Evolutionary conservation across 2,797 vertebrate genomes (phyloP), one percentile per base, ranked within the genome.

Genomic region (Melanogrammus aeglefinus): DNA sequence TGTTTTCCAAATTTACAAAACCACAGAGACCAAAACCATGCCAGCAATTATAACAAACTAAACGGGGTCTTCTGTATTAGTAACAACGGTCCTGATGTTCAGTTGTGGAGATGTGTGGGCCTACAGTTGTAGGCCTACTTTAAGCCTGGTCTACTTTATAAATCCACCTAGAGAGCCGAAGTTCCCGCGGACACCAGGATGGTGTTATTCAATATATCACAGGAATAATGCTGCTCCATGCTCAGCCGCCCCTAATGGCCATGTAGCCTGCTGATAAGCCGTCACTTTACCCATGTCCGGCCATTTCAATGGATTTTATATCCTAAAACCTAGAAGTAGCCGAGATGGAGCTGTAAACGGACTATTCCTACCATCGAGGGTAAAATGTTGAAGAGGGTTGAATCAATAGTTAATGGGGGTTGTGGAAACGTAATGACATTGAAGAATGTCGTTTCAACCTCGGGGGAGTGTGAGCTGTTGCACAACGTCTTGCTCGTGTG

Each of bases 401-500:
- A 88, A 94, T 94, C 91, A 93, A 94, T 94, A 93, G 87, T 91
- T 93, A 93, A 93, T 94, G 91, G 90, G 82, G 77, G 79, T 84
- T 83, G 84, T 84, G 84, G 84, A 84, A 87, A 87, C 86, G 87
- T 86, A 89, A 88, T 92, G 90, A 90, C 89, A 91, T 86, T 89
- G 87, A 88, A 86, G 81, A 83, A 87, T 87, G 88, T 83, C 89
- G 91, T 87, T 90, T 88, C 77, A 89, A 89, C 91, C 87, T 83
- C 78, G 21, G 89, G 85, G 83, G 87, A 88, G 85, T 90, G 87
- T 86, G 82, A 83, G 86, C 82, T 78, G 80, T 79, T 82, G 84
- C 82, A 84, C 88, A 87, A 82, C 83, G 80, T 79, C 76, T 80
- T 81, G 83, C 84, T 36, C 35, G 79, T 86, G 85, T 89, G 83